A percentile compares a stretch with the other conserved stretches of the same genome.
phyloP scores from a whole-genome alignment of 1,140 invertebrate genomes.

The Antheraea mylitta region DNA sequence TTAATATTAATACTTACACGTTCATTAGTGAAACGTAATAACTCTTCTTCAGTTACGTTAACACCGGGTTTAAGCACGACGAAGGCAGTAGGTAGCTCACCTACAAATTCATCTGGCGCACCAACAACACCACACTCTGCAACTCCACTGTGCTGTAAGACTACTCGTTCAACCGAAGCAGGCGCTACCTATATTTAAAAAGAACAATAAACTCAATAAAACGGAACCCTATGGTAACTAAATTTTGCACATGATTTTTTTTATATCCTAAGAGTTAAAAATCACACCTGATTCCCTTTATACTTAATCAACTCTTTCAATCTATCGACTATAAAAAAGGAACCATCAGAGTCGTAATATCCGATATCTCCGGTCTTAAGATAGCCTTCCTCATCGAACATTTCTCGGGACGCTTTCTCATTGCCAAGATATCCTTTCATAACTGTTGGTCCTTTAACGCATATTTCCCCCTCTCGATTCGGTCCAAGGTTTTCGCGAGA shows the following conservation, averaged over 20 bases:
- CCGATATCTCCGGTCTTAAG: conserved; percentile 89
- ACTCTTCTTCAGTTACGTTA: conserved; percentile 71
- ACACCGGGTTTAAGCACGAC: conserved; percentile 79
- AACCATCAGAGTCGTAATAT: conserved; percentile 84
- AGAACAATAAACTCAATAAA: too few relatives aligned
- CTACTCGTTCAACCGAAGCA: conserved; percentile 79
- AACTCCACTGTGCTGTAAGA: conserved; percentile 83
- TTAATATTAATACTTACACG: conserved; percentile 41
- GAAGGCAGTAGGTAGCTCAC: conserved; percentile 85
- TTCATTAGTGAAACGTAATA: conserved; percentile 75
- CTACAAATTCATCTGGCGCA: conserved; percentile 82
- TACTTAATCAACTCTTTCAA: conserved; percentile 91
- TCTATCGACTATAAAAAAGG: conserved; percentile 86
- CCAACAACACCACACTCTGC: conserved; percentile 88
- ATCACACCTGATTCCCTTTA: conserved; percentile 84
- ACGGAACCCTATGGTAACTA: too few relatives aligned
- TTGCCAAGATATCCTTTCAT: conserved; percentile 84
- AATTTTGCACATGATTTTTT: too few relatives aligned
- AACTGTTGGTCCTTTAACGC: conserved; percentile 80
- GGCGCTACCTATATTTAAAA: conserved; percentile 83
- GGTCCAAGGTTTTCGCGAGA: conserved; percentile 78
- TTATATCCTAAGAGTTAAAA: not conserved
- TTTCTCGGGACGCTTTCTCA: conserved; percentile 79
- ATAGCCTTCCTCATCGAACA: conserved; percentile 86
- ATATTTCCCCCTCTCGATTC: conserved; percentile 81